phyloP scores from a whole-genome alignment of 2,888 invertebrate species.

The Nasonia oneida region DNA sequence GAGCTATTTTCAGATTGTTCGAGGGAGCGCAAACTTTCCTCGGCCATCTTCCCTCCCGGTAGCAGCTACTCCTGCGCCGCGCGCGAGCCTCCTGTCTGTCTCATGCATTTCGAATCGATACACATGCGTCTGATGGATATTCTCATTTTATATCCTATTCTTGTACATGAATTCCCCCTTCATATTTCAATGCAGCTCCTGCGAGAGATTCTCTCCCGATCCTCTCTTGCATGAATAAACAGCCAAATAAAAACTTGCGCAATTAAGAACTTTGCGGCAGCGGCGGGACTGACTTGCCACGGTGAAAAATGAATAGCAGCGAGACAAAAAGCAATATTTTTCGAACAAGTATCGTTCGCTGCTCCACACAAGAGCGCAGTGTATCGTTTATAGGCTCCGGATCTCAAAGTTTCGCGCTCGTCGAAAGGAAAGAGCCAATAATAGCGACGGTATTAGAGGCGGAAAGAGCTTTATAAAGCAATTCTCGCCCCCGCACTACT shows the following conservation, averaged over 20 bases:
- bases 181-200: conserved; percentile 3
- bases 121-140: conserved; percentile 21
- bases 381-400: neutral
- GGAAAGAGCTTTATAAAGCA: conserved; percentile 1
- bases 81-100: neutral
- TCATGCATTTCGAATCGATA: conserved; percentile 21
- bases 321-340: conserved; percentile 16
- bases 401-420: neutral
- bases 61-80: neutral
- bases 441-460: neutral
- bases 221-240: conserved; percentile 16
- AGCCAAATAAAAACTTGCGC: conserved; percentile 16
- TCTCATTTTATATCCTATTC: conserved; percentile 23
- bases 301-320: conserved; percentile 15
- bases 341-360: conserved; percentile 3
- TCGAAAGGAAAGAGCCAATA: conserved; percentile 7
- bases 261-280: conserved; percentile 17
- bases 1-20: conserved; percentile 20
- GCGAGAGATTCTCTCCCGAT: neutral
- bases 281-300: neutral
- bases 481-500: neutral
- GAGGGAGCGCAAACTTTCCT: conserved; percentile 18
- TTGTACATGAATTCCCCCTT: conserved; percentile 23
- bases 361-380: neutral
- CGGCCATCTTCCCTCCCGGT: conserved; percentile 4